Evolutionary conservation across 2,797 vertebrate genomes (phyloP).

Genomic region (Muscicapa striata): DNA sequence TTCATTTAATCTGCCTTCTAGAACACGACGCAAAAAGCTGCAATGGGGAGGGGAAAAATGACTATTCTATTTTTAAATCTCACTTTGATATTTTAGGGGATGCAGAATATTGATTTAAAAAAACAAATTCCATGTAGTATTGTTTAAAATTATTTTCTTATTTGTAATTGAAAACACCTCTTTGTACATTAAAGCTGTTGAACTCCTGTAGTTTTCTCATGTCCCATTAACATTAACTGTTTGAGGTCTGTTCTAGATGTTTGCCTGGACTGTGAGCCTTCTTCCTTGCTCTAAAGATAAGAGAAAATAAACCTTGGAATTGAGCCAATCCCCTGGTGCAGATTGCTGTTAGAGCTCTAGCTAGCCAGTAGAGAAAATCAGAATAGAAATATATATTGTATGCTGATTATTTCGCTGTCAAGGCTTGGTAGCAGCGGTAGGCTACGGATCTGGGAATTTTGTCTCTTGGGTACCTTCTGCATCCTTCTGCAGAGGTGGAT

Average conservation of each 20-base stretch:
- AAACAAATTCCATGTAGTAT: constrained; percentile 55
- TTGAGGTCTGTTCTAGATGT: constrained; percentile 72
- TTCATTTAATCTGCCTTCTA: constrained; percentile 94
- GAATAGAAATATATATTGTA: constrained; percentile 53
- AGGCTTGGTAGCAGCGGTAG: constrained; percentile 36
- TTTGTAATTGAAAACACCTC: constrained; percentile 89
- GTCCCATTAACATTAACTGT: constrained; percentile 79
- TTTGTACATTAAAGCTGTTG: constrained; percentile 74
- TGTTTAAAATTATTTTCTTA: constrained; percentile 77
- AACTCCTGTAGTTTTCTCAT: constrained; percentile 70
- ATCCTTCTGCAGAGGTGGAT: constrained; percentile 42
- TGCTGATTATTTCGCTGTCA: constrained; percentile 45
- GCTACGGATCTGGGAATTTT: constrained; percentile 23
- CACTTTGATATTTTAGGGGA: constrained; percentile 77
- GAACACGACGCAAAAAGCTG: constrained; percentile 85
- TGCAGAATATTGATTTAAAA: constrained; percentile 69
- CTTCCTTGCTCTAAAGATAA: constrained; percentile 70
- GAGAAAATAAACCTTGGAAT: constrained; percentile 77
- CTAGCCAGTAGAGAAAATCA: constrained; percentile 58
- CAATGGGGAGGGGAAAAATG: constrained; percentile 74
- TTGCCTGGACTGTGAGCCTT: constrained; percentile 51
- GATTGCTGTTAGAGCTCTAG: constrained; percentile 62
- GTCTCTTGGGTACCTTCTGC: constrained; percentile 27
- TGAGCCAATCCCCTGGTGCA: constrained; percentile 43
- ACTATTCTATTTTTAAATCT: constrained; percentile 82